A percentile compares a stretch with the other conserved stretches of the same genome.
Conservation (phyloP, 2,888 invertebrate genomes). For the Stenoptilia bipunctidactyla region DNA sequence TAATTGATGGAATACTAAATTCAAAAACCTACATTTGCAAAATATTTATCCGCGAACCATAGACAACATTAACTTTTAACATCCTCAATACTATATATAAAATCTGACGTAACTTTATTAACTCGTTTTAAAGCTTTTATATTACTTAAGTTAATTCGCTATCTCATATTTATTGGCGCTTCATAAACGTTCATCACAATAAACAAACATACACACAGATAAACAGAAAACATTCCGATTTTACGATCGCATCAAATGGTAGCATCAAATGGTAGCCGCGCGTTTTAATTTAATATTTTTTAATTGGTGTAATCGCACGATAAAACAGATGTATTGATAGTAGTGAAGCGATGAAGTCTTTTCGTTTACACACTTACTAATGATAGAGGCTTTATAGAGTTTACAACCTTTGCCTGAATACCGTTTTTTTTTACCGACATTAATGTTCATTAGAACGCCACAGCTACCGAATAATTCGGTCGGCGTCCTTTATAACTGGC, state of each 20-base stretch:
- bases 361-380: conserved; percentile 48
- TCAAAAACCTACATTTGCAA: conserved; percentile 24
- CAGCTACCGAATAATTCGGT: conserved; percentile 66
- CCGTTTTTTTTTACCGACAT: conserved; percentile 50
- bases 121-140: not conserved
- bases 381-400: conserved; percentile 41
- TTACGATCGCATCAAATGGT: conserved; percentile 56
- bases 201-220: conserved; percentile 51
- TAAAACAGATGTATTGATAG: conserved; percentile 56
- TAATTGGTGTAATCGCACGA: conserved; percentile 62
- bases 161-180: conserved; percentile 30
- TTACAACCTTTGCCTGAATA: conserved; percentile 18
- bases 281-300: conserved; percentile 62
- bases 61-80: conserved; percentile 30
- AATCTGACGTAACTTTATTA: conserved; percentile 18
- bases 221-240: conserved; percentile 32
- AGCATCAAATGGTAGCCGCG: conserved; percentile 62
- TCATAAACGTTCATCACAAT: conserved; percentile 58
- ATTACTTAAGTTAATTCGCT: conserved; percentile 29
- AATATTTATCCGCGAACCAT: conserved; percentile 27
- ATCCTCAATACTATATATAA: conserved; percentile 20
- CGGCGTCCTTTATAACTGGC: conserved; percentile 57
- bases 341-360: conserved; percentile 54
- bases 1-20: conserved; percentile 52
- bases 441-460: conserved; percentile 62